These are phyloP conservation scores for Protobothrops flavoviridis DNA, from an alignment of 2,113 vertebrate genomes.

Conservation along the genomic window DNA sequence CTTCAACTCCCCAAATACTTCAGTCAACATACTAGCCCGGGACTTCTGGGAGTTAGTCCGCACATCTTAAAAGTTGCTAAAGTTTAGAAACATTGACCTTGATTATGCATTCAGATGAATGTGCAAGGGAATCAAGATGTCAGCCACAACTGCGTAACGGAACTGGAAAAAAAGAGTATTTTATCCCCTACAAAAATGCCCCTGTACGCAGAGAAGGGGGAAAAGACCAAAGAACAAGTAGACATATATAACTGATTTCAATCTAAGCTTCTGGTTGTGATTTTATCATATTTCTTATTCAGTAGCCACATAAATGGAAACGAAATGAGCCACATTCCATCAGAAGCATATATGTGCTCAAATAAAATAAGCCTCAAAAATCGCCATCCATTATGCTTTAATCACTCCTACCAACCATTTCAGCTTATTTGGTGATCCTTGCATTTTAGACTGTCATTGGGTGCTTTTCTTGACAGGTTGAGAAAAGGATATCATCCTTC, in stretches of 20 bases:
- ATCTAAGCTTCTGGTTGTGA: neutral
- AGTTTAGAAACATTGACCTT: neutral
- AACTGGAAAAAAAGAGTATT: neutral
- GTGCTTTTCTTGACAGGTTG: conserved; percentile 12
- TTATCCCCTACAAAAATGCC: neutral
- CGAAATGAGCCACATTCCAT: neutral
- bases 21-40: neutral
- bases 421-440: neutral
- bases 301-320: neutral
- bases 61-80: neutral
- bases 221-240: neutral
- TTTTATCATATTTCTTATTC: neutral
- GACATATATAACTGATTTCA: neutral
- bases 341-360: neutral
- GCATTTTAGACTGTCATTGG: conserved; percentile 34
- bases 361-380: neutral
- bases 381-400: neutral
- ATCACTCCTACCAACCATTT: neutral
- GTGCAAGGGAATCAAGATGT: neutral
- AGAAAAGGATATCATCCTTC: neutral
- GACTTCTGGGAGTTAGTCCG: neutral
- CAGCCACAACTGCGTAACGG: neutral
- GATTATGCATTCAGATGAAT: neutral
- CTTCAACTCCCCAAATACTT: neutral
- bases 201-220: neutral